These are phyloP conservation scores for Thaumetopoea pityocampa DNA, from an alignment of 1,140 invertebrate species.

Conservation along the genomic window DNA sequence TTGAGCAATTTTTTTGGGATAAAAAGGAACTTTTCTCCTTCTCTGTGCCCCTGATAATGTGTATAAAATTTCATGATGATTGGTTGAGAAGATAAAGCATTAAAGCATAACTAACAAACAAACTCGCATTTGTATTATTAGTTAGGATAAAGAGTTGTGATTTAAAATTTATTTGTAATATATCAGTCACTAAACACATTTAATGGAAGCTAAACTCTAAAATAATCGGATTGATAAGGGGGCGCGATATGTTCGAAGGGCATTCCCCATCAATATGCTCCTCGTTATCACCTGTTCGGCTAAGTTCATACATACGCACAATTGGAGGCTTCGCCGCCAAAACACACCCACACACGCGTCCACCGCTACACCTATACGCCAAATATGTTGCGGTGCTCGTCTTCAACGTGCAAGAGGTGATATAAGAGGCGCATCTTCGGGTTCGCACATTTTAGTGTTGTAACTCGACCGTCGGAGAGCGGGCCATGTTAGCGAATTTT, in stretches of 20 bases:
- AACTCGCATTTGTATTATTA: too few species aligned
- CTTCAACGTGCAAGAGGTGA: conserved; percentile 69
- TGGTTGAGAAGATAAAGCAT: too few species aligned
- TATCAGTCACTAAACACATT: too few species aligned
- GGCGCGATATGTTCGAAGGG: conserved; percentile 3
- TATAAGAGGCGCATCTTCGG: conserved; percentile 73
- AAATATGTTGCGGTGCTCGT: conserved; percentile 69
- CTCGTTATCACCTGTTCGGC: conserved; percentile 18
- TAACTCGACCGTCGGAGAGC: conserved; percentile 58
- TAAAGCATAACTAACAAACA: too few species aligned
- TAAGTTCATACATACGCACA: conserved; percentile 19
- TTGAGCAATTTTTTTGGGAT: too few species aligned
- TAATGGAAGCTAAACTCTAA: too few species aligned
- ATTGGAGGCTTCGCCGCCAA: conserved; percentile 41
- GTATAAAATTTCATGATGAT: too few species aligned
- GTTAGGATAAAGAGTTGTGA: too few species aligned
- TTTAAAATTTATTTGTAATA: too few species aligned
- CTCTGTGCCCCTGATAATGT: too few species aligned
- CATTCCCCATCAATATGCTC: conserved; percentile 5
- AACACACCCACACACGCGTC: conserved; percentile 49
- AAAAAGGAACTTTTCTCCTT: too few species aligned
- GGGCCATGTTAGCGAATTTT: conserved; percentile 64
- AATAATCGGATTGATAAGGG: too few species aligned
- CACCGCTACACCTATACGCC: conserved; percentile 39
- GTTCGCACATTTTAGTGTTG: conserved; percentile 72